A percentile compares a stretch with the other conserved stretches of the same genome.
Evolutionary conservation across 2,888 invertebrate species (phyloP).

Genomic region (Lochmaea crataegi): DNA sequence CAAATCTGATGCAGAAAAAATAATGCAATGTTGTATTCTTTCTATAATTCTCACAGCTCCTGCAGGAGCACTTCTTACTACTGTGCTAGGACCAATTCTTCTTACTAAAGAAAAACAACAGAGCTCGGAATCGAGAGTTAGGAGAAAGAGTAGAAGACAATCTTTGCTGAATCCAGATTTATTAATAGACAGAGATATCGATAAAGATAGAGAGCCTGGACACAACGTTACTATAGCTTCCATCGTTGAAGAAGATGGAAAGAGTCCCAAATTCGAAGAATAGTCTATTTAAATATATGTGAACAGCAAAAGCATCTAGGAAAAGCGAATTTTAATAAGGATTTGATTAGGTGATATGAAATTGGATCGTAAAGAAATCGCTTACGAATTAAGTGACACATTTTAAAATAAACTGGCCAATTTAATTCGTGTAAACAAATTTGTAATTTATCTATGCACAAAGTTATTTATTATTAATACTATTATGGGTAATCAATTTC

Average conservation of each 20-base stretch:
- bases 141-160: conserved; percentile 70
- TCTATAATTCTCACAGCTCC: conserved; percentile 89
- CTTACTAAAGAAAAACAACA: conserved; percentile 71
- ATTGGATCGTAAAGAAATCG: no score
- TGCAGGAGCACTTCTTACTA: conserved; percentile 84
- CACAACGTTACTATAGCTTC: not conserved
- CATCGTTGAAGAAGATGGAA: conserved; percentile 23
- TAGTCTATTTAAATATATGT: not conserved
- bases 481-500: no score
- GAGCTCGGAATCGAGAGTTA: conserved; percentile 76
- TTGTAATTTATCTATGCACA: no score
- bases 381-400: no score
- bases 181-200: conserved; percentile 11
- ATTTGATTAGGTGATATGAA: not conserved
- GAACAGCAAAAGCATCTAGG: not conserved
- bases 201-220: conserved; percentile 2
- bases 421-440: no score
- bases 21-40: conserved; percentile 82
- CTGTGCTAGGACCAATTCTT: conserved; percentile 66
- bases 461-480: no score
- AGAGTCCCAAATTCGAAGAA: conserved; percentile 5
- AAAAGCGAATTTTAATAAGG: not conserved
- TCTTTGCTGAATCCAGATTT: conserved; percentile 31
- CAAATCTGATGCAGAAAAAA: conserved; percentile 72
- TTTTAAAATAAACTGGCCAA: no score